A percentile compares a stretch with the other conserved stretches of the same genome.
phyloP scores from a whole-genome alignment of 2,888 invertebrate species.

The Lasioglossum morio region DNA sequence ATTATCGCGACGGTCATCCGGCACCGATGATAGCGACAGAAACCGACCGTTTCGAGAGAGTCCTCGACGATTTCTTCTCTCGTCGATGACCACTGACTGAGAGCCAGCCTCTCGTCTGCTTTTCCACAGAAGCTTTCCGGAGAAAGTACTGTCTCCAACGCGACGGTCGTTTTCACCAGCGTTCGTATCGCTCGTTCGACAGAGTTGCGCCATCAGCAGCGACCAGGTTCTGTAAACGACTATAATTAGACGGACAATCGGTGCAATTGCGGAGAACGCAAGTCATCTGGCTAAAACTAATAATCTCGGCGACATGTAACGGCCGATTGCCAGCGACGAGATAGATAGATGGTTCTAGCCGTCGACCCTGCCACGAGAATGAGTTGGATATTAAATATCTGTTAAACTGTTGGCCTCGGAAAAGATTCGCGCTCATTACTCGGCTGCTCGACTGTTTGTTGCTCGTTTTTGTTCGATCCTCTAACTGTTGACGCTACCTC shows the following conservation, averaged over 20 bases:
- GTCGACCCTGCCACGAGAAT: neutral
- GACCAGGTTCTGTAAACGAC: neutral
- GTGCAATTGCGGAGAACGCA: slow-evolving; percentile 29
- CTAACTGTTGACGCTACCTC: neutral
- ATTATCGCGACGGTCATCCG: slow-evolving; percentile 29
- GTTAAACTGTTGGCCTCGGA: neutral
- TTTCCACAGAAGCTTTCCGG: slow-evolving; percentile 45
- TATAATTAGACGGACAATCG: slow-evolving; percentile 44
- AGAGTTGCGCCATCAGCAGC: neutral
- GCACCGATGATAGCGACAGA: neutral
- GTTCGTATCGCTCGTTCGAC: neutral
- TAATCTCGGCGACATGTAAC: neutral
- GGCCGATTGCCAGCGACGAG: neutral
- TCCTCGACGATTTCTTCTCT: neutral
- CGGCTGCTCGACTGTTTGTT: neutral
- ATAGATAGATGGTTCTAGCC: neutral
- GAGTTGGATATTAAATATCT: slow-evolving; percentile 4
- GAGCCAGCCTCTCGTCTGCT: neutral
- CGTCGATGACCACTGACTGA: neutral
- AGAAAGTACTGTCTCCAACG: slow-evolving; percentile 38
- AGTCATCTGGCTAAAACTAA: neutral
- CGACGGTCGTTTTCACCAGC: slow-evolving; percentile 48
- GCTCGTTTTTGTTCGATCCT: neutral
- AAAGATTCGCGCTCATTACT: neutral
- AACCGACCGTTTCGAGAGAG: neutral